phyloP scores from a whole-genome alignment of 2,113 vertebrate species.

The Phalacrocorax brasilianus region DNA sequence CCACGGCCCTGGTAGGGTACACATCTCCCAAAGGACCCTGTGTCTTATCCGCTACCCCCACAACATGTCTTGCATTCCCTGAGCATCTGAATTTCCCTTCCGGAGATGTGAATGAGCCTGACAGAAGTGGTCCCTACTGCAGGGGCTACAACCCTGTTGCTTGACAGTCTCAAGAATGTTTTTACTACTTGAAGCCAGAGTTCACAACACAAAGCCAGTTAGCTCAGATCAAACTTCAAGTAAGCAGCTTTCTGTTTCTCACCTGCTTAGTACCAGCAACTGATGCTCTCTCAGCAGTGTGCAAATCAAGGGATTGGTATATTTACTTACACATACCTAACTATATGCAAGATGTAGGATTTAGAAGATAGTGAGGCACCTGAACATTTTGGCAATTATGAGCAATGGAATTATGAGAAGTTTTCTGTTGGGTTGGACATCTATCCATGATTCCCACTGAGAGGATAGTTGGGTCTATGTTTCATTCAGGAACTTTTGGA shows the following conservation, averaged over 20 bases:
- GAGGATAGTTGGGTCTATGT: neutral
- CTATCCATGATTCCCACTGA: neutral
- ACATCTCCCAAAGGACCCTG: neutral
- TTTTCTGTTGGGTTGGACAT: neutral
- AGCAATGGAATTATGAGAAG: neutral
- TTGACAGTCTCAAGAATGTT: neutral
- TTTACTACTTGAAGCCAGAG: neutral
- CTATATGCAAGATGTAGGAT: neutral
- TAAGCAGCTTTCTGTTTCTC: neutral
- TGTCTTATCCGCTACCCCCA: neutral
- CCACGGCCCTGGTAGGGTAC: neutral
- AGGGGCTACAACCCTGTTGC: neutral
- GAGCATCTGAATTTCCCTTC: neutral
- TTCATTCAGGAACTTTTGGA: neutral
- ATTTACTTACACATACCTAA: neutral
- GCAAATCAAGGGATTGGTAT: neutral
- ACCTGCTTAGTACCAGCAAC: neutral
- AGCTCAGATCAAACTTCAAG: neutral
- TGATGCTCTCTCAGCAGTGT: neutral
- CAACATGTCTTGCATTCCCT: neutral
- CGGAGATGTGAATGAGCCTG: neutral
- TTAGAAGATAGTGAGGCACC: neutral
- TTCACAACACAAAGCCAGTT: neutral
- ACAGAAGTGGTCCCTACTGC: neutral
- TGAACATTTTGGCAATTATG: neutral